phyloP scores from a whole-genome alignment of 2,888 invertebrate genomes.

The Brachynemurus nebulosus region DNA sequence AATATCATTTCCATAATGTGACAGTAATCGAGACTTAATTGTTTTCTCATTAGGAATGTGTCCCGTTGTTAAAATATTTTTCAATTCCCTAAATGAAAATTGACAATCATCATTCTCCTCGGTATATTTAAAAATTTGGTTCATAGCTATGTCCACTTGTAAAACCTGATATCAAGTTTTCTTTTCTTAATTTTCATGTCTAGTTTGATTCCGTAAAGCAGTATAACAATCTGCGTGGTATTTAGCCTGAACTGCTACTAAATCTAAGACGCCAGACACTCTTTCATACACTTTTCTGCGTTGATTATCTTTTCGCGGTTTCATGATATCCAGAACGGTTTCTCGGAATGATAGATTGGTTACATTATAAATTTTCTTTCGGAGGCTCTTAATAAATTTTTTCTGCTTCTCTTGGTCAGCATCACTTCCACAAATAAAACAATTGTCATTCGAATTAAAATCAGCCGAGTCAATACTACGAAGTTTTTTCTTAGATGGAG shows the following conservation, averaged over 20 bases:
- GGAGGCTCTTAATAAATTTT: neutral
- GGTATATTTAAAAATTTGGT: slow-evolving; percentile 18
- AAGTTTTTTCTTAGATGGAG: neutral
- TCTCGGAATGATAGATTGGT: neutral
- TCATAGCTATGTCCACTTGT: neutral
- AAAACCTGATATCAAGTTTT: neutral
- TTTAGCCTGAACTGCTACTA: neutral
- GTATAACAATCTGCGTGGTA: neutral
- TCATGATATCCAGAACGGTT: neutral
- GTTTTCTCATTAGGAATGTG: slow-evolving; percentile 8
- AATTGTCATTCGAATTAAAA: slow-evolving; percentile 1
- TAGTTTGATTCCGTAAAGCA: neutral
- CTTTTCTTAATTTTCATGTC: neutral
- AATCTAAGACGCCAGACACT: neutral
- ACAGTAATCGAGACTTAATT: neutral
- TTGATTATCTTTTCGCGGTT: neutral
- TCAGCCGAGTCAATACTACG: neutral
- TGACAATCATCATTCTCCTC: slow-evolving; percentile 18
- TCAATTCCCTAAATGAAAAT: slow-evolving; percentile 15
- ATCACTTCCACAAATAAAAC: neutral
- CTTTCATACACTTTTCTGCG: neutral
- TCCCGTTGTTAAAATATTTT: slow-evolving; percentile 2
- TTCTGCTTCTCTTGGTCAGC: neutral
- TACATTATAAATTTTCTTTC: neutral
- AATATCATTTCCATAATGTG: slow-evolving; percentile 7